Conservation (phyloP, 2,113 vertebrate species). For the Cacatua alba region DNA sequence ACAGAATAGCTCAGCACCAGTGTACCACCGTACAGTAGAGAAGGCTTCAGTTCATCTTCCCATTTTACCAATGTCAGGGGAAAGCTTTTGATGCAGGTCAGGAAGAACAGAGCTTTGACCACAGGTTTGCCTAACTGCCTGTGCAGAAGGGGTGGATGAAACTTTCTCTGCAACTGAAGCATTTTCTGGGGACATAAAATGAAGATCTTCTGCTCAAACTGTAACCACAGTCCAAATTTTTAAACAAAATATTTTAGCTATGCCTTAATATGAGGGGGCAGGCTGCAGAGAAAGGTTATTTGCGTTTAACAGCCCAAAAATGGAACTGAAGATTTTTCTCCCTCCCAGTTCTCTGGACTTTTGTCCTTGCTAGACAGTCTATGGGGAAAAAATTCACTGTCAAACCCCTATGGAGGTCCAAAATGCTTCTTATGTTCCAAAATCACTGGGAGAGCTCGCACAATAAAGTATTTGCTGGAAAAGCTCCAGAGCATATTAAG, state of each 20-base stretch:
- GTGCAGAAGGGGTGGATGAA: neutral
- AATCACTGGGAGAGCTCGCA: constrained; percentile 18
- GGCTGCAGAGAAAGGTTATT: neutral
- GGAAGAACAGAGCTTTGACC: neutral
- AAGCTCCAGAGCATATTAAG: constrained; percentile 12
- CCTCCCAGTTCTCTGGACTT: neutral
- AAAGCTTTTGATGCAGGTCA: neutral
- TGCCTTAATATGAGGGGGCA: neutral
- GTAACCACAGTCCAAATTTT: neutral
- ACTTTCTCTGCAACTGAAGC: neutral
- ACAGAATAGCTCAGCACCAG: neutral
- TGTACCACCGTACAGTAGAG: neutral
- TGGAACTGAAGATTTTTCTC: neutral
- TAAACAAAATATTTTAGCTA: neutral
- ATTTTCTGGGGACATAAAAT: neutral
- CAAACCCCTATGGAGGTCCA: neutral
- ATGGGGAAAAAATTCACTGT: neutral
- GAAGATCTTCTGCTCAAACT: neutral
- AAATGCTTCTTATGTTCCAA: neutral
- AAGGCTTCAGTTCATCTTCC: neutral
- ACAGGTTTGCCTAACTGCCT: neutral
- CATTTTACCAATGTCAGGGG: neutral
- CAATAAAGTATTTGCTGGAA: constrained; percentile 37
- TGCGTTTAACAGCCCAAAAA: neutral
- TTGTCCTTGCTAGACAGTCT: neutral